phyloP scores from a whole-genome alignment of 2,113 vertebrate genomes.

The Erinaceus europaeus region DNA sequence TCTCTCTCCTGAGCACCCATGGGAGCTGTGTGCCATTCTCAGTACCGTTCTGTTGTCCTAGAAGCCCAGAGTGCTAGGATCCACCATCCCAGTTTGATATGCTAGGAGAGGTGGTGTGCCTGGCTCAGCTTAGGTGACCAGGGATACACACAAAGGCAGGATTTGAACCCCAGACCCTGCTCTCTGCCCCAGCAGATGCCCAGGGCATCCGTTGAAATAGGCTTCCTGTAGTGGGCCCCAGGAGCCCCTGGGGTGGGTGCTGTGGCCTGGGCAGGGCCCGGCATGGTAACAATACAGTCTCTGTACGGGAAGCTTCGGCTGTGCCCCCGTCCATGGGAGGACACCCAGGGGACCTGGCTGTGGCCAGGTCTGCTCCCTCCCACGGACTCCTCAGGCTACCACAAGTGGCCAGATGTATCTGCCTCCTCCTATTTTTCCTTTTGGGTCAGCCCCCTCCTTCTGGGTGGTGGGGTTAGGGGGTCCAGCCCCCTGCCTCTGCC shows the following conservation, averaged over 20 bases:
- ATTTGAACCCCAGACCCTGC: rapidly evolving
- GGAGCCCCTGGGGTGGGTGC: background rate
- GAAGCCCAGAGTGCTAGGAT: too few relatives aligned
- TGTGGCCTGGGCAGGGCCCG: background rate
- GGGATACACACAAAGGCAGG: too few relatives aligned
- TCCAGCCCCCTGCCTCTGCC: conserved; percentile 67
- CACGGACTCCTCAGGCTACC: background rate
- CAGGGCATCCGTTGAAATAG: background rate
- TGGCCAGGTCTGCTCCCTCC: background rate
- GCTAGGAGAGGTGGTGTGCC: too few relatives aligned
- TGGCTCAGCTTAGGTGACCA: too few relatives aligned
- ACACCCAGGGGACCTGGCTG: background rate
- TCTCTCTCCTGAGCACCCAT: too few relatives aligned
- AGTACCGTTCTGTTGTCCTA: too few relatives aligned
- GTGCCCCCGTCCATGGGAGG: too few relatives aligned
- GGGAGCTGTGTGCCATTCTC: too few relatives aligned
- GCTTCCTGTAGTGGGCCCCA: background rate
- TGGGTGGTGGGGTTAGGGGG: conserved; percentile 51
- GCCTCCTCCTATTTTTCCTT: background rate
- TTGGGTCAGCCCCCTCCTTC: background rate
- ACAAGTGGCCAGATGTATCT: conserved; percentile 14
- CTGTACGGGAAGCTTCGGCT: conserved; percentile 2
- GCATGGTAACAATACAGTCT: conserved; percentile 44
- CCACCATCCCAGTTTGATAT: too few relatives aligned
- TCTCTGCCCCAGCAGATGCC: background rate